Conservation (phyloP, 1,140 invertebrate species). For the Solenopsis fugax region DNA sequence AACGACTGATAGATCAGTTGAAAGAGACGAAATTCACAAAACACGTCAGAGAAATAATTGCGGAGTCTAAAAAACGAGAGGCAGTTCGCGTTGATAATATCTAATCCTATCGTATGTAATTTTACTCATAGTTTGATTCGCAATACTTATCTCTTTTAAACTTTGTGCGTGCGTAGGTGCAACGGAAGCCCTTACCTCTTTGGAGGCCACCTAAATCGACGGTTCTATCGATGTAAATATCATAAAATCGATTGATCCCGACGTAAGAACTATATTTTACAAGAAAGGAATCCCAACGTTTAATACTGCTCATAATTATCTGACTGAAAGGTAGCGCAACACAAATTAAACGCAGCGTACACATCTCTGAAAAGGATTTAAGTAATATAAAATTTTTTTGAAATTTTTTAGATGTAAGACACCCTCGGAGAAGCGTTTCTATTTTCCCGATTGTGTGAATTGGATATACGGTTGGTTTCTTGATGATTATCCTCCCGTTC, state of each 20-base stretch:
- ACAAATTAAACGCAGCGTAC: background rate
- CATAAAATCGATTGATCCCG: slow-evolving; percentile 77
- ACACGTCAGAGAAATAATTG: slow-evolving; percentile 51
- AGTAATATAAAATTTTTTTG: slow-evolving; percentile 13
- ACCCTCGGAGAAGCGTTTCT: slow-evolving; percentile 80
- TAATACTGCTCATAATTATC: slow-evolving; percentile 76
- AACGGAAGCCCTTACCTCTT: slow-evolving; percentile 57
- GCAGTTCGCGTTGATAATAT: background rate
- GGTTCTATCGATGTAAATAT: slow-evolving; percentile 62
- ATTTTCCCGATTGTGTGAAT: slow-evolving; percentile 79
- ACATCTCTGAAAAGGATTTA: background rate
- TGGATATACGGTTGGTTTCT: slow-evolving; percentile 82
- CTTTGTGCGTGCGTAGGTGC: slow-evolving; percentile 54
- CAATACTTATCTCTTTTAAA: background rate
- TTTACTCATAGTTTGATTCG: background rate
- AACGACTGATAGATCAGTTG: slow-evolving; percentile 77
- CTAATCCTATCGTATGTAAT: background rate
- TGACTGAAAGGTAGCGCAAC: slow-evolving; percentile 74
- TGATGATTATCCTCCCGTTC: slow-evolving; percentile 73
- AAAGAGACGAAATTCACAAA: slow-evolving; percentile 44
- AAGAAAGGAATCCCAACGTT: slow-evolving; percentile 72
- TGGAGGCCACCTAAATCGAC: slow-evolving; percentile 70
- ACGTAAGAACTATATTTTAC: slow-evolving; percentile 74
- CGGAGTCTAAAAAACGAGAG: slow-evolving; percentile 25
- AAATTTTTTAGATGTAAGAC: slow-evolving; percentile 75